phyloP scores from a whole-genome alignment of 2,888 invertebrate species.

The Cephus spinipes region DNA sequence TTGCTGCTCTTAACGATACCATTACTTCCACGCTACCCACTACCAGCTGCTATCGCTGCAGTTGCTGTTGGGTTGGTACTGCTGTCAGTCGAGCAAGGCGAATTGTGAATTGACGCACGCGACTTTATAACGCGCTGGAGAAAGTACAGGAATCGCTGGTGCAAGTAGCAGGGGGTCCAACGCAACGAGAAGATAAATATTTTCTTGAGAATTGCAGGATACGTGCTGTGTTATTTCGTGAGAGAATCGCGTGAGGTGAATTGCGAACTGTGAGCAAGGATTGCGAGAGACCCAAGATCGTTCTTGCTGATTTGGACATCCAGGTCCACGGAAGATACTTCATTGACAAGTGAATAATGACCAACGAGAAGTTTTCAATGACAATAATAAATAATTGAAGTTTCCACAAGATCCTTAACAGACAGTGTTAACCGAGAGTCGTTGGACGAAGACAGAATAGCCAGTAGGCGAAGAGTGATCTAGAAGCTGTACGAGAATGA shows the following conservation, averaged over 20 bases:
- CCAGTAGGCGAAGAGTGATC: neutral
- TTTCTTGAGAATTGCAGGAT: neutral
- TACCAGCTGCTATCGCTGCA: neutral
- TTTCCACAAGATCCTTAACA: neutral
- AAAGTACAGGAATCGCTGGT: neutral
- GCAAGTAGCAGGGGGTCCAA: neutral
- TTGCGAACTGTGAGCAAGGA: neutral
- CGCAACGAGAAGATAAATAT: neutral
- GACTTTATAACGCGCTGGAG: neutral
- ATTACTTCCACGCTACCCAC: neutral
- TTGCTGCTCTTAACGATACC: neutral
- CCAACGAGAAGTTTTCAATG: neutral
- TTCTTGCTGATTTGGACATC: neutral
- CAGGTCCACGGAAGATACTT: neutral
- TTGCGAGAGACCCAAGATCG: neutral
- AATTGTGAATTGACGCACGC: neutral
- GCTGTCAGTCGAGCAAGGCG: neutral
- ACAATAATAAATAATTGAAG: neutral
- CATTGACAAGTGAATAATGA: neutral
- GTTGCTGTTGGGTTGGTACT: neutral
- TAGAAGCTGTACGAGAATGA: slow-evolving; percentile 48
- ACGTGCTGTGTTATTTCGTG: neutral
- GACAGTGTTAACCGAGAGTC: neutral
- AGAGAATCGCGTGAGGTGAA: neutral
- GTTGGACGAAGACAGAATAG: neutral